Conservation (phyloP, 2,888 invertebrate species). For the Galeopsomyia nigrocyanea region DNA sequence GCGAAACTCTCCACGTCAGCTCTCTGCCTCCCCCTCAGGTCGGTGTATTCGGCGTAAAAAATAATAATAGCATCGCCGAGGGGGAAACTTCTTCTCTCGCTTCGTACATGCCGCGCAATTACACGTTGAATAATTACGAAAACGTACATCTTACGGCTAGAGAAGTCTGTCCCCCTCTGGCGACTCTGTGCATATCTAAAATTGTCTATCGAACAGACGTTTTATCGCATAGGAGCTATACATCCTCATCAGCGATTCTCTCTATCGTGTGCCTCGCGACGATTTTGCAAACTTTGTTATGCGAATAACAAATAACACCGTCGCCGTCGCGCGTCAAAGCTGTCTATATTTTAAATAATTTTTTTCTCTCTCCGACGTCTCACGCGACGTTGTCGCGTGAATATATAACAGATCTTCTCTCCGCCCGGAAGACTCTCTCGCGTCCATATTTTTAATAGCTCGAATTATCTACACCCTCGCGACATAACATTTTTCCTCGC, state of each 20-base stretch:
- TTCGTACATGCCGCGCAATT: slow-evolving; percentile 14
- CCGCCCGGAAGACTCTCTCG: not conserved
- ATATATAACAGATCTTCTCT: too few relatives aligned
- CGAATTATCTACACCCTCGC: not conserved
- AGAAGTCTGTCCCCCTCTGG: slow-evolving; percentile 7
- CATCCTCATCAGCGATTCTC: too few relatives aligned
- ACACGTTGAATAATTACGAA: slow-evolving; percentile 22
- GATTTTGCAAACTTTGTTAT: too few relatives aligned
- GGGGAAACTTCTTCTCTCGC: not conserved
- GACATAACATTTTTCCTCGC: too few relatives aligned
- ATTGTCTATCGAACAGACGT: too few relatives aligned
- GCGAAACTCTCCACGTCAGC: slow-evolving; percentile 24
- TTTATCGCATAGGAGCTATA: too few relatives aligned
- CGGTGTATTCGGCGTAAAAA: slow-evolving; percentile 12
- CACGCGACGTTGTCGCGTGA: too few relatives aligned
- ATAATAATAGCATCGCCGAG: not conserved
- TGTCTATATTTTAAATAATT: not conserved
- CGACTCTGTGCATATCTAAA: slow-evolving; percentile 19
- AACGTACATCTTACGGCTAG: slow-evolving; percentile 4
- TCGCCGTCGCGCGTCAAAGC: not conserved
- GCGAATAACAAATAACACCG: too few relatives aligned
- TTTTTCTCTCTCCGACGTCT: not conserved
- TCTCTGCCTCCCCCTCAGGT: not conserved
- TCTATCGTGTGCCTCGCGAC: too few relatives aligned
- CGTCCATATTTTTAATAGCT: slow-evolving; percentile 20